These are phyloP conservation scores for Caenorhabditis becei DNA, from an alignment of 2,888 invertebrate species.

Conservation along the genomic window DNA sequence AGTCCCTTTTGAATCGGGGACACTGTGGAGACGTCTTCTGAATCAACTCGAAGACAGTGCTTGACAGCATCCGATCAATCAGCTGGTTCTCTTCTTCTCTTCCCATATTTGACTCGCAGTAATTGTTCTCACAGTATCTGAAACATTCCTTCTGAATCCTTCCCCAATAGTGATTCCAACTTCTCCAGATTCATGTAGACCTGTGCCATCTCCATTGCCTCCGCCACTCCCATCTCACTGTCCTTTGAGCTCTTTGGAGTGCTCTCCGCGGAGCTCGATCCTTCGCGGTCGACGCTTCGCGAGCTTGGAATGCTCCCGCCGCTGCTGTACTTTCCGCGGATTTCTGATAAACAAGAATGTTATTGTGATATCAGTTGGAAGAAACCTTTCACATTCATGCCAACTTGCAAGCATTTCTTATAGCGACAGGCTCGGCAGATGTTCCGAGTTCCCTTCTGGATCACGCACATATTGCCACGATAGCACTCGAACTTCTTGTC, in stretches of 20 bases:
- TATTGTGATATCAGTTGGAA: constrained; percentile 4
- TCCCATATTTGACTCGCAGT: constrained; percentile 44
- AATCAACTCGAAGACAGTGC: constrained; percentile 57
- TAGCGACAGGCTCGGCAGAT: constrained; percentile 67
- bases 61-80: constrained; percentile 61
- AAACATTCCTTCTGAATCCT: constrained; percentile 8
- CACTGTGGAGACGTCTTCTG: constrained; percentile 63
- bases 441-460: constrained; percentile 60
- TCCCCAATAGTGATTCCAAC: background rate
- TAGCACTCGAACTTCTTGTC: constrained; percentile 66
- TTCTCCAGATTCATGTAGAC: constrained; percentile 64
- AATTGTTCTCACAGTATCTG: constrained; percentile 63
- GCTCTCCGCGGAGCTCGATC: constrained; percentile 52
- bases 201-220: constrained; percentile 60
- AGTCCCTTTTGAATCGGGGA: constrained; percentile 63
- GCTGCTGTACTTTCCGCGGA: constrained; percentile 55
- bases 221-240: constrained; percentile 35
- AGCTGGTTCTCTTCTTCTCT: constrained; percentile 54
- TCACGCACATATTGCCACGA: constrained; percentile 64
- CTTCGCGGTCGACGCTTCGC: constrained; percentile 27
- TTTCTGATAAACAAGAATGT: constrained; percentile 38
- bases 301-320: constrained; percentile 14
- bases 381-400: constrained; percentile 65
- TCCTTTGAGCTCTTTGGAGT: constrained; percentile 51
- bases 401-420: constrained; percentile 68